These are phyloP conservation scores for Callopanchax toddi DNA, from an alignment of 2,113 vertebrate species.

Conservation along the genomic window DNA sequence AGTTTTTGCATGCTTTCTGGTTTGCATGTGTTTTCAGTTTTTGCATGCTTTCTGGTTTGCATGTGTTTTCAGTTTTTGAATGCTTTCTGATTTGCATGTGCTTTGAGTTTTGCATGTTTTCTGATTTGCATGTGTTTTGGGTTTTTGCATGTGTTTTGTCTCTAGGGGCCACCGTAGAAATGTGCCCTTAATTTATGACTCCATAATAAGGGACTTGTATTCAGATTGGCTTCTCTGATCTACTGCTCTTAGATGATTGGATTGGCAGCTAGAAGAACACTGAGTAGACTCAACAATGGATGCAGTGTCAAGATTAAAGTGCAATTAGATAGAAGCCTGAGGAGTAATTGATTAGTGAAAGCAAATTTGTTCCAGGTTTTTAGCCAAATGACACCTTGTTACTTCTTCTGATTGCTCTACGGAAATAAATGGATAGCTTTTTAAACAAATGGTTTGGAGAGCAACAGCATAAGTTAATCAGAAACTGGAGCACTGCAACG, in stretches of 20 bases:
- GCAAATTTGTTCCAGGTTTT: constrained; percentile 8
- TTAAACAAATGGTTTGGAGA: constrained; percentile 1
- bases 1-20: too few relatives aligned
- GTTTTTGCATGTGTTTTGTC: too few relatives aligned
- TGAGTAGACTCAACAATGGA: constrained; percentile 39
- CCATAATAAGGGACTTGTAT: constrained; percentile 50
- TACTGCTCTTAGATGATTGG: constrained; percentile 37
- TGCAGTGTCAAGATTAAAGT: constrained; percentile 20
- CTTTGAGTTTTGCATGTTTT: too few relatives aligned
- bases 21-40: too few relatives aligned
- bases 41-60: too few relatives aligned
- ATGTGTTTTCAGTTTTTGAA: too few relatives aligned
- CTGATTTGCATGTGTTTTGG: too few relatives aligned
- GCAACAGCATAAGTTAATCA: constrained; percentile 13
- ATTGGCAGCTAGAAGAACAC: constrained; percentile 39
- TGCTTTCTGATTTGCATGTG: too few relatives aligned
- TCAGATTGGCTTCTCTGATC: constrained; percentile 63
- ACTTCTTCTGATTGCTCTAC: neutral
- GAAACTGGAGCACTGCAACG: constrained; percentile 10
- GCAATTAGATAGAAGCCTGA: constrained; percentile 30
- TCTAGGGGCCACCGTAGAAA: too few relatives aligned
- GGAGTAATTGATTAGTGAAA: constrained; percentile 19
- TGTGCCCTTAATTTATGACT: constrained; percentile 64
- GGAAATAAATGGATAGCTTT: constrained; percentile 2
- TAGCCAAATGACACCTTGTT: neutral